Evolutionary conservation across 2,888 invertebrate species (phyloP), one percentile per base, ranked within the genome.

Genomic region (Tuberolachnus salignus): DNA sequence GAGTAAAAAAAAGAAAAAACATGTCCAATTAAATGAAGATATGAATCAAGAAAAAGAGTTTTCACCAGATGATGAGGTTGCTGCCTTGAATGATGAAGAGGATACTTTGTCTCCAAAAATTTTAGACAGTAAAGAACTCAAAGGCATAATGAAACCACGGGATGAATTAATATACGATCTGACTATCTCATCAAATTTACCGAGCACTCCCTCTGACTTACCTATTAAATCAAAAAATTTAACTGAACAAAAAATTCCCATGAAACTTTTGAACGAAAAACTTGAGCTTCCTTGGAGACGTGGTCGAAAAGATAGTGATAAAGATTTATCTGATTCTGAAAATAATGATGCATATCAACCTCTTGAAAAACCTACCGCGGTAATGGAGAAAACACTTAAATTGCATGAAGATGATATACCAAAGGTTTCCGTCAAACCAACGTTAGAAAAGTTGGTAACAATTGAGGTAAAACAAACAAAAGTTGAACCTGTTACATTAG

Each of bases 391-490:
- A n/a, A n/a, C n/a, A n/a, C n/a, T n/a, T n/a, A n/a, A n/a, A n/a
- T n/a, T n/a, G n/a, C n/a, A n/a, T n/a, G n/a, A n/a, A n/a, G n/a
- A n/a, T n/a, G n/a, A n/a, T n/a, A n/a, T n/a, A n/a, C n/a, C n/a
- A n/a, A n/a, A n/a, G n/a, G n/a, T n/a, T n/a, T n/a, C n/a, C n/a
- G n/a, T n/a, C n/a, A n/a, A n/a, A n/a, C n/a, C n/a, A n/a, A n/a
- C n/a, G n/a, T n/a, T n/a, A n/a, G 89, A 88, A 49, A 89, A 90
- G 84, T 83, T 91, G 23, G 82, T 87, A 80, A 86, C 86, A 83
- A 86, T 85, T 82, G 88, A 89, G 69, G 87, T 89, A 0, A 82
- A 82, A 73, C 82, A 83, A 16, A 80, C 75, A 86, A 34, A 85
- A 86, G 19, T 86, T 85, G 83, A 86, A 61, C 42, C 82, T 10